Evolutionary conservation across 2,797 vertebrate genomes (phyloP), one percentile per base, ranked within the genome.

Genomic region (Falco columbarius): DNA sequence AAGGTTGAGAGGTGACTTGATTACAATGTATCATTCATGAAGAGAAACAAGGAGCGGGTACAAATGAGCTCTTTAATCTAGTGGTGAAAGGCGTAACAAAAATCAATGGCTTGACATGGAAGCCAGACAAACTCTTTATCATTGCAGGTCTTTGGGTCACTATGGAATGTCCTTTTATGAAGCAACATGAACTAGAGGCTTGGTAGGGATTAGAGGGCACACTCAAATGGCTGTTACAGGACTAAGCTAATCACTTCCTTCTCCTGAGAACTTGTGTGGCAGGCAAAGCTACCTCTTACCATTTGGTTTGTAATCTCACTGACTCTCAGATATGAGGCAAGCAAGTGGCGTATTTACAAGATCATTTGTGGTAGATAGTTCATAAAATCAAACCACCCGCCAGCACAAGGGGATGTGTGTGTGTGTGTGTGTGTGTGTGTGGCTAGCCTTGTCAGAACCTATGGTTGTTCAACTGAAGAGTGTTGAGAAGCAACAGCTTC

Each of bases 41-140:
- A 90, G 73, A 84, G 73, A 79, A 90, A 84, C 42, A 86, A 90
- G 72, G 44, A 91, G 36, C 0, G 0, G 15, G 32, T 89, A 92
- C 76, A 95, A 96, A 93, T 62, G 76, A 93, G 36, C 29, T 84
- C 66, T 93, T 93, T 93, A 95, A 74, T 87, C 84, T 87, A 52
- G 8, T 32, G 27, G 88, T 66, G 82, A 94, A 92, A 93, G 16
- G 58, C 46, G 10, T 62, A 89, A 72, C 56, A 92, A 81, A 96
- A 94, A 93, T 94, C 76, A 72, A 51, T 51, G 76, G 16, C 32
- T 83, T 86, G 87, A 93, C 79, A 71, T 2, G 4, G 61, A 83
- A 86, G 29, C 23, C 54, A 71, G 72, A 30, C 49, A 93, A 96
- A 88, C 26, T 62, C 71, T 82, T 66, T 27, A 27, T 72, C 70